Evolutionary conservation across 2,888 invertebrate species (phyloP), one percentile per base, ranked within the genome.

Genomic region (Epirrita christyi): DNA sequence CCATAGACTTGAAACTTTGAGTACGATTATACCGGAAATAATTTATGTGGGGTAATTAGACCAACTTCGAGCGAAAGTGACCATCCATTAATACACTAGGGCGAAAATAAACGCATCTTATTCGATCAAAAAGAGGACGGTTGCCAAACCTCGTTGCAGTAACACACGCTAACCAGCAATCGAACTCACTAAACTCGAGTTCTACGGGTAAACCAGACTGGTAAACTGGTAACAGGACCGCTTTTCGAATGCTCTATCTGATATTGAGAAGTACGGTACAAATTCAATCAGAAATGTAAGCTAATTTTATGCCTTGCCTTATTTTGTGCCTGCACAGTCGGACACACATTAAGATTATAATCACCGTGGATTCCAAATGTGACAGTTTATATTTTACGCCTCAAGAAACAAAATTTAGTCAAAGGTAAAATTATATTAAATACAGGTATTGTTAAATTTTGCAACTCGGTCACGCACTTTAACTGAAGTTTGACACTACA

Each of bases 31-130:
- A 55, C 61, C 55, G 63, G 65, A 65, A 62, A 67, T 67, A 49
- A 59, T 62, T 57, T 61, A 52, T 58, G 56, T 55, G 29, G 45
- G 49, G 59, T 55, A 64, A 64, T 66, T 63, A 67, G 58, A 59
- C 34, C 37, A 43, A 59, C 50, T 64, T 63, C 58, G 32, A 55
- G 59, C 60, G 59, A 63, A 67, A 67, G 63, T 59, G 63, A 60
- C 49, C 64, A 60, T 67, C 49, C 64, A 60, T 67, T 67, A 67
- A 62, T 59, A 63, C 51, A 40, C 46, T 55, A 66, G 68, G 61
- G 70, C 68, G 60, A 72, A 72, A 75, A 73, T 75, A 76, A 76
- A 76, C 68, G 66, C 72, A 70, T 73, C 67, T 61, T 55, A 60
- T 61, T 63, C 71, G 64, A 64, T 67, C 57, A 63, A 54, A 65